Evolutionary conservation across 1,140 invertebrate genomes (phyloP).

Genomic region (Saccostrea glomerata): DNA sequence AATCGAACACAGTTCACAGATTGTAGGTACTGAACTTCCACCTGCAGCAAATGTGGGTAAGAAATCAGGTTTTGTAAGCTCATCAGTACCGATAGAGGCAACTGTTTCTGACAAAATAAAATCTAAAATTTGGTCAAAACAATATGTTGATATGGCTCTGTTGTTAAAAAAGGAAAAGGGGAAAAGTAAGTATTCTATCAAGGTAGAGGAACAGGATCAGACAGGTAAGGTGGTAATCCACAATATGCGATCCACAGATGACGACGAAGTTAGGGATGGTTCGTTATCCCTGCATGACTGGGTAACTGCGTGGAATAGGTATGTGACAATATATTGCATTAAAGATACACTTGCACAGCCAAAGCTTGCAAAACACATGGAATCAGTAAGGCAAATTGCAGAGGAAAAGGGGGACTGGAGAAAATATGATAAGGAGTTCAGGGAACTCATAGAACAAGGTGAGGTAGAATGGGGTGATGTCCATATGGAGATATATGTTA

Average conservation of each 20-base stretch:
- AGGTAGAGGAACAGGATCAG: not conserved
- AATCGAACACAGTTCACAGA: no score
- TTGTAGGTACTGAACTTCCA: no score
- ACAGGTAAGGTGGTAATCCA: not conserved
- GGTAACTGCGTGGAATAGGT: constrained; percentile 4
- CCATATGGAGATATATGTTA: constrained; percentile 17
- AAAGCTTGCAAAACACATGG: no score
- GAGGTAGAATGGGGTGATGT: constrained; percentile 5
- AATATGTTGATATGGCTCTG: not conserved
- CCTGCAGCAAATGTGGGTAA: no score
- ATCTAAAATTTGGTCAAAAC: not conserved
- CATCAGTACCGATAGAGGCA: not conserved
- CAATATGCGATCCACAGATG: no score
- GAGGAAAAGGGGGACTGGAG: not conserved
- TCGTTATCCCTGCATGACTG: constrained; percentile 5
- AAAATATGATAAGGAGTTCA: constrained; percentile 27
- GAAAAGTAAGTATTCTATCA: not conserved
- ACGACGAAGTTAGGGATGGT: not conserved
- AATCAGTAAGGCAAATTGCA: constrained; percentile 10
- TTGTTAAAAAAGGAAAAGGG: constrained; percentile 16
- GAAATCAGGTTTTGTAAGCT: not conserved
- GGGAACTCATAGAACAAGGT: constrained; percentile 14
- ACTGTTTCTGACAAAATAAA: not conserved
- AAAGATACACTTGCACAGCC: constrained; percentile 8
- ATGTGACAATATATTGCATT: constrained; percentile 1